A percentile compares a stretch with the other conserved stretches of the same genome.
phyloP scores from a whole-genome alignment of 2,888 invertebrate genomes.

The Eupithecia exiguata region DNA sequence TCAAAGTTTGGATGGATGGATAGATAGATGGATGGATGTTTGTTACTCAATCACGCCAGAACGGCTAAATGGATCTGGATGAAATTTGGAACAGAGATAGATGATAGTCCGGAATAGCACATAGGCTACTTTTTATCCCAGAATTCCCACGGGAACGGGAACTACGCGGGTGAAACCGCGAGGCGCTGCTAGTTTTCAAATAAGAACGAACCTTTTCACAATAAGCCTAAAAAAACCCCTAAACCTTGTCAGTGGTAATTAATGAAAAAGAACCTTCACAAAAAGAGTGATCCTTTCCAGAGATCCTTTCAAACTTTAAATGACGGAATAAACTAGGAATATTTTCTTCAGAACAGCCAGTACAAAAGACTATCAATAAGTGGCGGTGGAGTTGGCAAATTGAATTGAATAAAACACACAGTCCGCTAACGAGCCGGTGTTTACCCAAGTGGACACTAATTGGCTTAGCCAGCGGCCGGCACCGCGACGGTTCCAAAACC shows the following conservation, averaged over 20 bases:
- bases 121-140: too few species aligned
- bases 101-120: too few species aligned
- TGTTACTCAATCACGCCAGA: too few species aligned
- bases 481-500: constrained; percentile 51
- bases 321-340: neutral
- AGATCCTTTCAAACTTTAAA: neutral
- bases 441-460: constrained; percentile 84
- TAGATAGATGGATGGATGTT: too few species aligned
- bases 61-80: too few species aligned
- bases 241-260: neutral
- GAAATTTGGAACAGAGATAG: too few species aligned
- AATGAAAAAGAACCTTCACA: neutral
- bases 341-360: neutral
- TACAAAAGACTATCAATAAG: constrained; percentile 69
- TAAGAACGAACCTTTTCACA: neutral
- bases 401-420: constrained; percentile 83
- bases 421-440: constrained; percentile 83
- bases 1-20: too few species aligned
- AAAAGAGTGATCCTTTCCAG: neutral
- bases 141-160: too few species aligned
- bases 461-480: constrained; percentile 82
- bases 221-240: neutral
- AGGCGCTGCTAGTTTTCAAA: too few species aligned
- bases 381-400: constrained; percentile 78
- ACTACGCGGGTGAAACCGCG: too few species aligned